Evolutionary conservation across 2,888 invertebrate species (phyloP), one percentile per base, ranked within the genome.

Genomic region (Idaea straminata): DNA sequence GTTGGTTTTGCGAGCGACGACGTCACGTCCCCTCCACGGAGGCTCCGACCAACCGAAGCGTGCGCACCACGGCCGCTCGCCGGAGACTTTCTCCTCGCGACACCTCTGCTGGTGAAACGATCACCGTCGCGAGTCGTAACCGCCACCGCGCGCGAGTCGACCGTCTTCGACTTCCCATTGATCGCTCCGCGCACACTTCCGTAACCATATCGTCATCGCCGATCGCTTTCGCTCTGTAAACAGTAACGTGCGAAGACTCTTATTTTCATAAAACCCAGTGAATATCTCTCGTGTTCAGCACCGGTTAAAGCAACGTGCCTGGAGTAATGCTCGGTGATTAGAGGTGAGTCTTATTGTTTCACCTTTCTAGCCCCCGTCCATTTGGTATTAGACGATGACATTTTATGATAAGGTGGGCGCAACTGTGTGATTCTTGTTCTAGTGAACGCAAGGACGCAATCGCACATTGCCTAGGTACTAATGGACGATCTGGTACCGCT

Each of bases 61-160:
- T 79, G 84, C 86, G 83, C 91, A 91, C 89, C 90, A 34, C 58
- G 58, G 58, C 58, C 58, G 58, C 58, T 58, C 58, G 58, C 58
- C 58, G 58, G 84, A 87, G 87, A 93, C 93, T 93, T 93, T 93
- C 93, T 92, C 92, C 89, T 91, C 89, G 89, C 89, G 89, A 88
- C 91, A 89, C 88, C 89, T 84, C 85, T 76, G 77, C 80, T 79
- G 84, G 87, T 86, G 89, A 87, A 87, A 85, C 89, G 81, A 82
- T 74, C 83, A 78, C 78, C 80, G 77, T 74, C 79, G 83, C 78
- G 89, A 89, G 88, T 89, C 86, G 85, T 80, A 83, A 79, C 83
- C 81, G 80, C 79, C 86, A 80, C 84, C 82, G 89, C 89, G 88
- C 84, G 86, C 88, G 85, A 85, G 86, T 78, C 88, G 83, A 86